These are phyloP conservation scores for Caenorhabditis sp. DNA, from an alignment of 2,888 invertebrate genomes.

Conservation along the genomic window DNA sequence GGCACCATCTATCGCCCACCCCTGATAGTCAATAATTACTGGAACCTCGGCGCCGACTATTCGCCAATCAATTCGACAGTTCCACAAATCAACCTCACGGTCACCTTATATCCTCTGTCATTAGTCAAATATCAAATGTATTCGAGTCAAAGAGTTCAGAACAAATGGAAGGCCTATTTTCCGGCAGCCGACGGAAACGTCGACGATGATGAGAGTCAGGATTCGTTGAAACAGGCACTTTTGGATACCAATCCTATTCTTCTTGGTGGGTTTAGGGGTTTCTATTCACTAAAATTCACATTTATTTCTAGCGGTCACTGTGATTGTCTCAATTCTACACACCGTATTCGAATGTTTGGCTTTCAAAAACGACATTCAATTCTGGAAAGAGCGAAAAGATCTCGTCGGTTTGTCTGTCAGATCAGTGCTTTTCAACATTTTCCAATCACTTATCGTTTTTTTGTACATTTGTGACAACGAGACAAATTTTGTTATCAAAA, in stretches of 20 bases:
- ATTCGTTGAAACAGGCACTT: conserved; percentile 82
- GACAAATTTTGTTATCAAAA: conserved; percentile 89
- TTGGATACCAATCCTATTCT: conserved; percentile 96
- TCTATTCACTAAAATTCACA: too few species aligned
- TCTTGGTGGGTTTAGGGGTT: conserved; percentile 73
- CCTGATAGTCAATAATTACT: conserved; percentile 93
- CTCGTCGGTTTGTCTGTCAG: conserved; percentile 90
- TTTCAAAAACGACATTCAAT: conserved; percentile 99
- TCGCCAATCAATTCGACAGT: conserved; percentile 87
- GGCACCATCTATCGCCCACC: conserved; percentile 90
- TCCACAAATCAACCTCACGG: conserved; percentile 72
- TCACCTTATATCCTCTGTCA: conserved; percentile 82
- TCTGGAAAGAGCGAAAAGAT: conserved; percentile 98
- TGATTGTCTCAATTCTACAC: conserved; percentile 90
- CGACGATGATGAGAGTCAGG: conserved; percentile 76
- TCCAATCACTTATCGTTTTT: conserved; percentile 92
- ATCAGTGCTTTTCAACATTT: conserved; percentile 96
- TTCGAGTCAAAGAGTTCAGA: conserved; percentile 82
- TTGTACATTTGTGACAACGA: conserved; percentile 98
- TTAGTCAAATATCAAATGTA: conserved; percentile 98
- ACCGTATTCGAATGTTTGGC: conserved; percentile 97
- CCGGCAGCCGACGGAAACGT: conserved; percentile 73
- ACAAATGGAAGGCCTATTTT: conserved; percentile 64
- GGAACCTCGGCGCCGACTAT: conserved; percentile 89
- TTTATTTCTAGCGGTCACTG: conserved; percentile 77